Conservation (phyloP, 2,113 vertebrate genomes). For the Herpetotheres cachinnans region DNA sequence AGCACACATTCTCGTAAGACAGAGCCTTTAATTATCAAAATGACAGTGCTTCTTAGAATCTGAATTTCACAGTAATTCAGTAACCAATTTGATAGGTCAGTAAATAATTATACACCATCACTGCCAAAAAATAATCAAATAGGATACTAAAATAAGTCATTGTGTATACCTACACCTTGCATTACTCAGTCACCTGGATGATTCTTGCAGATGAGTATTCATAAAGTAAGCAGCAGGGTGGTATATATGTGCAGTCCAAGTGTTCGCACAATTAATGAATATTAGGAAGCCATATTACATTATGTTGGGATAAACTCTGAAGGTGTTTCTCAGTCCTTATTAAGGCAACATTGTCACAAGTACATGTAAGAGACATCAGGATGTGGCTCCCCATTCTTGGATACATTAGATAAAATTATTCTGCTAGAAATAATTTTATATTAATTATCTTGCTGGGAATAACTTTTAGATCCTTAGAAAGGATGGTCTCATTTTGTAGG, state of each 20-base stretch:
- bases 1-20: constrained; percentile 24
- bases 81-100: not conserved
- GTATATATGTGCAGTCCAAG: not conserved
- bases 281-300: not conserved
- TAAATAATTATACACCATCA: constrained; percentile 2
- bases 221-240: not conserved
- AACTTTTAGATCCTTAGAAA: not conserved
- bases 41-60: constrained; percentile 24
- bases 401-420: not conserved
- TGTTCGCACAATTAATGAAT: not conserved
- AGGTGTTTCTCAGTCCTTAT: not conserved
- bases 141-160: not conserved
- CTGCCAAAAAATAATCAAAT: not conserved
- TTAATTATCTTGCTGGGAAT: not conserved
- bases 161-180: not conserved
- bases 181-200: not conserved
- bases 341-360: not conserved
- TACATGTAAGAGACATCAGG: not conserved
- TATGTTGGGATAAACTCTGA: not conserved
- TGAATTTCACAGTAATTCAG: constrained; percentile 25
- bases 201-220: not conserved
- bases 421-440: not conserved
- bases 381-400: not conserved
- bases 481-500: not conserved
- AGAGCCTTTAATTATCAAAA: constrained; percentile 55